Conservation (phyloP, 2,113 vertebrate genomes). For the Steatornis caripensis region DNA sequence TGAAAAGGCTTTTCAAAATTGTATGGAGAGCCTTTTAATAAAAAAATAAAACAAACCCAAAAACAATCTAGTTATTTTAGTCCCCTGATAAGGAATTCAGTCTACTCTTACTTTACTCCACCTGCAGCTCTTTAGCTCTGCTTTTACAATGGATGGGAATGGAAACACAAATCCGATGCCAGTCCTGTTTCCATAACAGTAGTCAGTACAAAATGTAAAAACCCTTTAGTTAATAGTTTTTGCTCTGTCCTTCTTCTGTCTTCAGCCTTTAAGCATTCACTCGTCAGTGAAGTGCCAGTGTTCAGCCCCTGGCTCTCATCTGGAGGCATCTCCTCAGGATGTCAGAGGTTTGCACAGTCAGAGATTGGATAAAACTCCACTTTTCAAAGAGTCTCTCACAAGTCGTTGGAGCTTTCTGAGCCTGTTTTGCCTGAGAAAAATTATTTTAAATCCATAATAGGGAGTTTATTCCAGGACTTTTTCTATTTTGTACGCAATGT, state of each 20-base stretch:
- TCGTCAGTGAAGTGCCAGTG: neutral
- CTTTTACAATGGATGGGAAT: neutral
- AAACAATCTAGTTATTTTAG: neutral
- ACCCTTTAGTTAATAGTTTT: neutral
- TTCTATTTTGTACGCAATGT: neutral
- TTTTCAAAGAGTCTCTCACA: neutral
- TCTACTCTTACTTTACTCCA: neutral
- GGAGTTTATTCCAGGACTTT: neutral
- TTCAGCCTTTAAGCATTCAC: neutral
- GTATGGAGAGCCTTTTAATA: neutral
- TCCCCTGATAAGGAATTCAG: neutral
- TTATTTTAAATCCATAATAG: neutral
- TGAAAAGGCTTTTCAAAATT: neutral
- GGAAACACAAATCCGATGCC: neutral
- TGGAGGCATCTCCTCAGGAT: neutral
- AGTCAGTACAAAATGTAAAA: neutral
- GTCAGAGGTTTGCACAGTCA: neutral
- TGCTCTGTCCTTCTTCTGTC: neutral
- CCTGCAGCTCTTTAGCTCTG: neutral
- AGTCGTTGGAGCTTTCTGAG: neutral
- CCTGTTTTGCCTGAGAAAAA: neutral
- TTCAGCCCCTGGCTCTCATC: neutral
- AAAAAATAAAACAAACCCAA: neutral
- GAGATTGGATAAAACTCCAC: rapidly evolving
- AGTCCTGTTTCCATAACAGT: neutral